Evolutionary conservation across 1,140 invertebrate genomes (phyloP).

Genomic region (Heterodera carotae): DNA sequence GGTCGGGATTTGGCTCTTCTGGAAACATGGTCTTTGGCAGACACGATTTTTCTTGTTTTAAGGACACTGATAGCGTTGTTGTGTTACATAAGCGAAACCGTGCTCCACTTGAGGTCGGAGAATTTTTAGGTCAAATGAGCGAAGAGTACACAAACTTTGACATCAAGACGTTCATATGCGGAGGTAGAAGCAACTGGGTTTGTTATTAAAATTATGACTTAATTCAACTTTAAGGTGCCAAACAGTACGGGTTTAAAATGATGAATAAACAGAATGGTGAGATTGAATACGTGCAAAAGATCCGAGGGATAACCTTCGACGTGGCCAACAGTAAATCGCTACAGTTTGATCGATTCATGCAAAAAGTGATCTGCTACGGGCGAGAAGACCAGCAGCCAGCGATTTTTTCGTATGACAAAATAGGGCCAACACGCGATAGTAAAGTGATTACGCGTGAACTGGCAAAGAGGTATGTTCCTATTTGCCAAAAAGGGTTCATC

Average conservation of each 20-base stretch:
- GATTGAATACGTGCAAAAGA: too few relatives aligned
- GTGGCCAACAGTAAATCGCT: not conserved
- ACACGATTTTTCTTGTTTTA: too few relatives aligned
- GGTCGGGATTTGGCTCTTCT: not conserved
- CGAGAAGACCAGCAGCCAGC: not conserved
- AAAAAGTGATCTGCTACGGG: not conserved
- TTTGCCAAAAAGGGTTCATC: conserved; percentile 3
- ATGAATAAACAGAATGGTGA: not conserved
- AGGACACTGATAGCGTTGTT: not conserved
- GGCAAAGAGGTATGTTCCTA: not conserved
- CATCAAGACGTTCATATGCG: not conserved
- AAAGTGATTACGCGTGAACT: not conserved
- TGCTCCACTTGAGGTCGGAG: not conserved
- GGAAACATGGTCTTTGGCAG: too few relatives aligned
- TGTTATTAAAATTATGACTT: too few relatives aligned
- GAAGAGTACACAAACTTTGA: not conserved
- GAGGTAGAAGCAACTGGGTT: too few relatives aligned
- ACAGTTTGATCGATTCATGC: not conserved
- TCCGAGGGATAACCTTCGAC: not conserved
- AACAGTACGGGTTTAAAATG: not conserved
- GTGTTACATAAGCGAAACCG: not conserved
- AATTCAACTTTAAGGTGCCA: too few relatives aligned
- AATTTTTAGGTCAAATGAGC: too few relatives aligned
- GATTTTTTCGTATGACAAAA: not conserved
- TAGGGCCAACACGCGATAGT: not conserved